These are phyloP conservation scores for Cataglyphis albicans DNA, from an alignment of 2,888 invertebrate genomes.

Conservation along the genomic window DNA sequence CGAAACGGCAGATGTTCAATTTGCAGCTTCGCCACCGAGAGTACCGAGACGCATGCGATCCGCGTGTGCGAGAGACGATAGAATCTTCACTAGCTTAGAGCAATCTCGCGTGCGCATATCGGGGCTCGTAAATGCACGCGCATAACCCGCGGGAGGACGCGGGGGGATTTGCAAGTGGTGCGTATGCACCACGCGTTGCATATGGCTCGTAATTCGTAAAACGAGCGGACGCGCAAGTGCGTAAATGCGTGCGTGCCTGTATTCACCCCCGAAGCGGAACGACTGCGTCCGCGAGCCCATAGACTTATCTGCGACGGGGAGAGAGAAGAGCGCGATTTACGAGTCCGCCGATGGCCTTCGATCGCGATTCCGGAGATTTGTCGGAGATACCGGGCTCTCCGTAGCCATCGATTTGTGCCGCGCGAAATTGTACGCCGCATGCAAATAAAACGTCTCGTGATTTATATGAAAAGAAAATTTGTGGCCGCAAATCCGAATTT, in stretches of 20 bases:
- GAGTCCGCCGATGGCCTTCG: slow-evolving; percentile 64
- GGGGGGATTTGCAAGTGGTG: slow-evolving; percentile 26
- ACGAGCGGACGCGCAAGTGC: slow-evolving; percentile 33
- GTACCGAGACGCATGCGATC: slow-evolving; percentile 49
- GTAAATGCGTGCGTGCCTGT: slow-evolving; percentile 29
- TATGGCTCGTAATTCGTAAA: slow-evolving; percentile 54
- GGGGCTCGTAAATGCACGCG: slow-evolving; percentile 60
- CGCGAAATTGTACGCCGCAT: slow-evolving; percentile 38
- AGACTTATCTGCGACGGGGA: neutral
- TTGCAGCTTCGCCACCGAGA: slow-evolving; percentile 49
- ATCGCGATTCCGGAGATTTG: slow-evolving; percentile 71
- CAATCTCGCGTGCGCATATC: slow-evolving; percentile 45
- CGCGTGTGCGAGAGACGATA: slow-evolving; percentile 59
- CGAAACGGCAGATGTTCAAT: slow-evolving; percentile 60
- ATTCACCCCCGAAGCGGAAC: slow-evolving; percentile 34
- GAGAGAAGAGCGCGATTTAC: slow-evolving; percentile 61
- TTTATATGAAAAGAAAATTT: slow-evolving; percentile 4
- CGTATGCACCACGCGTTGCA: slow-evolving; percentile 22
- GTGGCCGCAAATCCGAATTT: neutral
- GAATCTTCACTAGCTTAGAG: slow-evolving; percentile 62
- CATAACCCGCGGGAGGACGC: slow-evolving; percentile 58
- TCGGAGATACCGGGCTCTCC: slow-evolving; percentile 59
- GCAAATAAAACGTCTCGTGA: slow-evolving; percentile 14
- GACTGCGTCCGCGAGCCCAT: slow-evolving; percentile 16
- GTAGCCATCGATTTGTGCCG: slow-evolving; percentile 60